Evolutionary conservation across 2,113 vertebrate species (phyloP), one percentile per base, ranked within the genome.

Genomic region (Cryptoleucopteryx plumbea): DNA sequence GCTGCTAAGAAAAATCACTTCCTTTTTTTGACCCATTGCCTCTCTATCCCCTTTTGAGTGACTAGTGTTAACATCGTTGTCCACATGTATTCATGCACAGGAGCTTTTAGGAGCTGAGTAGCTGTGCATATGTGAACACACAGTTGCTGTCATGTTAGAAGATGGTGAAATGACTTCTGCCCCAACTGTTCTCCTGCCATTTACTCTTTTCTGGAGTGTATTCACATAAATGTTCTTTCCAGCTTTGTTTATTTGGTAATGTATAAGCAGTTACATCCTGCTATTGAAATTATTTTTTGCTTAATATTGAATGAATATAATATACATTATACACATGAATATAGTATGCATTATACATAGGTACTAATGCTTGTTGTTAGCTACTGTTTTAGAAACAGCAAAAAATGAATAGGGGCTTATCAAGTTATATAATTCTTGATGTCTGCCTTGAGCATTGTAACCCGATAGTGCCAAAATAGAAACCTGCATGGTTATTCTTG

Each of bases 11-110:
- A 87, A 95, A 93, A 68, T 71, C 29, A 22, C 75, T 88, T 88
- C 17, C 25, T 66, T 90, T 96, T 87, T 91, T 85, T 79, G 68
- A 87, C 38, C 68, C 56, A 53, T 52, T 90, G 48, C 58, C 78
- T 94, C 66, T 91, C 87, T 90, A 90, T 95, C 26, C 40, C 7
- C 66, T 56, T 91, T 65, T 89, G 84, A 87, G 81, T 87, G 83
- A 82, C 34, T 56, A 43, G 48, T 68, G 81, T 82, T 97, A 93
- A 56, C 56, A 75, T 85, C 66, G 71, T 82, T 79, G 58, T 94
- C 43, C 47, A 22, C 74, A 47, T 27, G 68, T 87, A 90, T 82
- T 89, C 84, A 80, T 53, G 70, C 81, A 85, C 31, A 20, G 78
- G 56, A 87, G 36, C 40, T 79, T 91, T 95, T 82, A 94, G 42